These are phyloP conservation scores for Balanococcus diminutus DNA, from an alignment of 2,888 invertebrate genomes.

Conservation along the genomic window DNA sequence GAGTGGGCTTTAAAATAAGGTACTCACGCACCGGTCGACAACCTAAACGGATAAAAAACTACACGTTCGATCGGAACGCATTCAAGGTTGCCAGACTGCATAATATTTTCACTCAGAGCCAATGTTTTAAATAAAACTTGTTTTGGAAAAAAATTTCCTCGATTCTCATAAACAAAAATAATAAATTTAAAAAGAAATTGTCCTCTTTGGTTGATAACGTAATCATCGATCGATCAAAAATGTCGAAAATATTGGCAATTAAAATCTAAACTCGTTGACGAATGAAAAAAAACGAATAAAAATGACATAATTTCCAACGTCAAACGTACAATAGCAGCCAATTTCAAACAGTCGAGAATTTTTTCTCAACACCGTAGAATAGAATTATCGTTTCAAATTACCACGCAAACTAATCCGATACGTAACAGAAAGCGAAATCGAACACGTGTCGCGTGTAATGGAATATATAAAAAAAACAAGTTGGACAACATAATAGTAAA, in stretches of 20 bases:
- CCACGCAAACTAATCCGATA: constrained; percentile 10
- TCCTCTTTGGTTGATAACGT: too few species aligned
- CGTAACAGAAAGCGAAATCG: constrained; percentile 8
- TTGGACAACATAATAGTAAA: neutral
- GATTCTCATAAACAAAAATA: neutral
- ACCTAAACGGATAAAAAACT: neutral
- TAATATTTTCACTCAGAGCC: neutral
- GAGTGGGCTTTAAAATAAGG: constrained; percentile 36
- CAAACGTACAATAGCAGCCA: neutral
- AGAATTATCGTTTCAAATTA: neutral
- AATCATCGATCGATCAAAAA: neutral
- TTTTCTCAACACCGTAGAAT: neutral
- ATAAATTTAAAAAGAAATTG: neutral
- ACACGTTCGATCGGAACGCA: neutral
- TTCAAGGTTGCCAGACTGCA: constrained; percentile 27
- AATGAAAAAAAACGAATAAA: constrained; percentile 2
- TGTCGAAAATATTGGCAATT: neutral
- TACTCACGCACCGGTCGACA: constrained; percentile 20
- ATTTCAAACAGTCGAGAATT: neutral
- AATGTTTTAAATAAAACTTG: neutral
- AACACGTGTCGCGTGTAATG: constrained; percentile 35
- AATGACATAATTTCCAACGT: constrained; percentile 1
- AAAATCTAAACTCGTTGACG: neutral
- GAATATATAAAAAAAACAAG: constrained; percentile 28
- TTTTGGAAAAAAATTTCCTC: neutral